phyloP scores from a whole-genome alignment of 92 coral and sea anemone genomes.

The Blastomussa wellsi region DNA sequence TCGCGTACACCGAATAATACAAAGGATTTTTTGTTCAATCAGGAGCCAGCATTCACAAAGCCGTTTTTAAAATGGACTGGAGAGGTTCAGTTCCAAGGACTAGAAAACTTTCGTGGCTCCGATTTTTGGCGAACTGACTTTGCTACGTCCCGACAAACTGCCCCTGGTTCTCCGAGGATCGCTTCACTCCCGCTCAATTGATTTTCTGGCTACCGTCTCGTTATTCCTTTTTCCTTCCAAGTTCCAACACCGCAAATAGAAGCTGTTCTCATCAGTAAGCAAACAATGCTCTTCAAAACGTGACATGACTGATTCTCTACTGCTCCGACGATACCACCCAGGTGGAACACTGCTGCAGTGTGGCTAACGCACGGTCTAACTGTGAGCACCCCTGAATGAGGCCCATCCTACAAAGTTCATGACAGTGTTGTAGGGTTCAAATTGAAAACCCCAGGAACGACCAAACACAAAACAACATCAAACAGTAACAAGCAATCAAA shows the following conservation, averaged over 20 bases:
- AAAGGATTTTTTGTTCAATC: too few relatives aligned
- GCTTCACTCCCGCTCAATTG: too few relatives aligned
- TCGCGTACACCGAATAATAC: too few relatives aligned
- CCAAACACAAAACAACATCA: neutral
- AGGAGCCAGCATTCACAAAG: too few relatives aligned
- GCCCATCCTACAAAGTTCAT: conserved; percentile 63
- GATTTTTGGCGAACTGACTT: too few relatives aligned
- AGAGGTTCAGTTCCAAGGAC: too few relatives aligned
- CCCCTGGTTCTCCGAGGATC: too few relatives aligned
- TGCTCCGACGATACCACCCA: conserved; percentile 41
- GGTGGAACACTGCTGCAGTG: conserved; percentile 85
- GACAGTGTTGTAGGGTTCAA: neutral
- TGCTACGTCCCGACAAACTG: too few relatives aligned
- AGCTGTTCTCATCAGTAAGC: neutral
- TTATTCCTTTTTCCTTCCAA: neutral
- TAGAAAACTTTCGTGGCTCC: too few relatives aligned
- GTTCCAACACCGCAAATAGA: neutral
- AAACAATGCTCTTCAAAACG: neutral
- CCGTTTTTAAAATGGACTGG: too few relatives aligned
- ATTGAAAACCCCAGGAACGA: too few relatives aligned
- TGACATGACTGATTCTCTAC: neutral
- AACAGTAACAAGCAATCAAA: too few relatives aligned
- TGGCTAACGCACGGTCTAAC: conserved; percentile 90
- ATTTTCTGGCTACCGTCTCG: neutral
- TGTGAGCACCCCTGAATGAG: conserved; percentile 90